phyloP scores from a whole-genome alignment of 35 echinoderm and acorn worm genomes.

The Heliocidaris tuberculata region DNA sequence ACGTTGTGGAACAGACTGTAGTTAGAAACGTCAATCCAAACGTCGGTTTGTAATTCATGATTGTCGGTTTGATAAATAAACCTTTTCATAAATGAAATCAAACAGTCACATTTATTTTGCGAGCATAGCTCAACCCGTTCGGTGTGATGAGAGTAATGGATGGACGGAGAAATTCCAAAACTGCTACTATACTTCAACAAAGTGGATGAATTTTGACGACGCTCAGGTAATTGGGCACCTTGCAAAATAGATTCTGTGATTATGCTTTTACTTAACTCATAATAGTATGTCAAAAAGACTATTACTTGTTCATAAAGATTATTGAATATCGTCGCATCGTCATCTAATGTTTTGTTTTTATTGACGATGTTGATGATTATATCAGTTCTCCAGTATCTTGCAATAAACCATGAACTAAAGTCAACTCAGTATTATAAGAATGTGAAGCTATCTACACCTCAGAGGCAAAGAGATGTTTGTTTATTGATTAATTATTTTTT shows the following conservation, averaged over 20 bases:
- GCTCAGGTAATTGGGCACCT: neutral
- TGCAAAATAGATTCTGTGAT: neutral
- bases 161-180: neutral
- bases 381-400: neutral
- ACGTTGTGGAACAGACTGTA: too few species aligned
- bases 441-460: too few species aligned
- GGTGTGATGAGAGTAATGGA: neutral
- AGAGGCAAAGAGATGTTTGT: too few species aligned
- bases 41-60: too few species aligned
- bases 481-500: too few species aligned
- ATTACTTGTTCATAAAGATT: neutral
- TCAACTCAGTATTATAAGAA: too few species aligned
- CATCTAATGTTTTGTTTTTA: neutral
- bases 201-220: slow-evolving; percentile 17
- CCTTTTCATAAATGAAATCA: too few species aligned
- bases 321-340: neutral
- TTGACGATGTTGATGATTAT: neutral
- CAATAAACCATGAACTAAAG: neutral
- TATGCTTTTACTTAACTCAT: neutral
- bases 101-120: neutral
- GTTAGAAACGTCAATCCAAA: too few species aligned
- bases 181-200: neutral
- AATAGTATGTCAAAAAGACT: too few species aligned
- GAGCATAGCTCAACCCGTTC: neutral
- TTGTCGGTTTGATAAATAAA: neutral